Percentiles rank a stretch among this genome's conserved stretches.
Evolutionary conservation across 2,113 vertebrate species (phyloP).

Genomic region (Aphelocoma coerulescens): DNA sequence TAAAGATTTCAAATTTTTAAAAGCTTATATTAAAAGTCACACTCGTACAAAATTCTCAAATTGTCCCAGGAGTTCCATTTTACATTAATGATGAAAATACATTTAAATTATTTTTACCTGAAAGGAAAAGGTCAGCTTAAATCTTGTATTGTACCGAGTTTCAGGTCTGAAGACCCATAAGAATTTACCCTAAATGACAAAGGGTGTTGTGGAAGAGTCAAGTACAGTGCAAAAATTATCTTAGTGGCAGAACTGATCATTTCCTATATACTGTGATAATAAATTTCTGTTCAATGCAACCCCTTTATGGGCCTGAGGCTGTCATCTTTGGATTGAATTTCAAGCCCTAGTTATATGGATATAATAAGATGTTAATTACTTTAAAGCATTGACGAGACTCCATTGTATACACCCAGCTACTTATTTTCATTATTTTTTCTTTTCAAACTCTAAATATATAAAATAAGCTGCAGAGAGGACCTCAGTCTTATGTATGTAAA

Average conservation of each 20-base stretch:
- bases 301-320: not conserved
- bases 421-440: not conserved
- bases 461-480: not conserved
- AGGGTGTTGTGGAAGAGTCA: not conserved
- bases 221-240: not conserved
- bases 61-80: not conserved
- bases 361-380: not conserved
- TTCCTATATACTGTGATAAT: not conserved
- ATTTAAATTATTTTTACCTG: not conserved
- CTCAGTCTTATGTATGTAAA: not conserved
- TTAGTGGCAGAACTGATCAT: not conserved
- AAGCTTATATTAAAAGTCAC: not conserved
- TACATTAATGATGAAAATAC: not conserved
- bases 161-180: not conserved
- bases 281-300: not conserved
- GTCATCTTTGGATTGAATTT: not conserved
- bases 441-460: not conserved
- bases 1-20: not conserved
- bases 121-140: not conserved
- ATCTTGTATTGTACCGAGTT: not conserved
- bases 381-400: not conserved
- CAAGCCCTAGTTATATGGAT: not conserved
- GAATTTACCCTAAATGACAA: not conserved
- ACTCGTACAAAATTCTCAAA: not conserved
- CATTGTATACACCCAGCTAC: not conserved